A percentile compares a stretch with the other conserved stretches of the same genome.
These are phyloP conservation scores for Podarcis cretensis DNA, from an alignment of 2,113 vertebrate species.

Conservation along the genomic window DNA sequence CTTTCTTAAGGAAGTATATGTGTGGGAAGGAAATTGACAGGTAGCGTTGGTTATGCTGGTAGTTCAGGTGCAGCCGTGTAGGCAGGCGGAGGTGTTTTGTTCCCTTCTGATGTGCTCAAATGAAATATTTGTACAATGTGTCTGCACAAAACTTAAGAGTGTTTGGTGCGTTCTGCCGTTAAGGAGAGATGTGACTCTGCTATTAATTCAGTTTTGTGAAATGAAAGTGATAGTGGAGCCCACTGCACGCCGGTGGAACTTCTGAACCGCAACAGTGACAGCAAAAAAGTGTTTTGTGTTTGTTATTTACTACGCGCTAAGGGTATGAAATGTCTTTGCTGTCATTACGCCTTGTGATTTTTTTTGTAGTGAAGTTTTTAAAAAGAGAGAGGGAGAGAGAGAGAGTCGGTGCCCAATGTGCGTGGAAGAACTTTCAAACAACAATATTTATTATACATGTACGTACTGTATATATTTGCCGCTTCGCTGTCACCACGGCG, in stretches of 20 bases:
- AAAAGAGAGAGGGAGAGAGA: conserved; percentile 21
- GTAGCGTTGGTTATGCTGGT: conserved; percentile 40
- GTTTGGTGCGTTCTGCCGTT: conserved; percentile 62
- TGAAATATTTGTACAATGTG: conserved; percentile 55
- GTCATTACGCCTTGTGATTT: conserved; percentile 67
- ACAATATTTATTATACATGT: conserved; percentile 68
- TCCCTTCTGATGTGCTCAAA: conserved; percentile 53
- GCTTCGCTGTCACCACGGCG: conserved; percentile 71
- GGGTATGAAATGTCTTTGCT: conserved; percentile 68
- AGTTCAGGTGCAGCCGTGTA: conserved; percentile 39
- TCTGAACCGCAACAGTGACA: conserved; percentile 59
- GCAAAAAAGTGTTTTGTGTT: conserved; percentile 55
- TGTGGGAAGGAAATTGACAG: conserved; percentile 54
- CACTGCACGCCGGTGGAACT: conserved; percentile 60
- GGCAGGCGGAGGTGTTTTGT: background rate
- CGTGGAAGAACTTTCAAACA: conserved; percentile 68
- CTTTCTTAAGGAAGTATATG: conserved; percentile 22
- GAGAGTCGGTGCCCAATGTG: conserved; percentile 64
- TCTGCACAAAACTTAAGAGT: conserved; percentile 55
- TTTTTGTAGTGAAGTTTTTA: conserved; percentile 61
- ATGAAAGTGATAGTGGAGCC: conserved; percentile 52
- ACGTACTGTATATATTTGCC: conserved; percentile 56
- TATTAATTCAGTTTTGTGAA: conserved; percentile 61
- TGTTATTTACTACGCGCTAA: conserved; percentile 66
- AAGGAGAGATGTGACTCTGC: conserved; percentile 54